Percentiles rank a stretch among this genome's conserved stretches.
phyloP scores from a whole-genome alignment of 2,113 vertebrate species.

The Leptosomus discolor region DNA sequence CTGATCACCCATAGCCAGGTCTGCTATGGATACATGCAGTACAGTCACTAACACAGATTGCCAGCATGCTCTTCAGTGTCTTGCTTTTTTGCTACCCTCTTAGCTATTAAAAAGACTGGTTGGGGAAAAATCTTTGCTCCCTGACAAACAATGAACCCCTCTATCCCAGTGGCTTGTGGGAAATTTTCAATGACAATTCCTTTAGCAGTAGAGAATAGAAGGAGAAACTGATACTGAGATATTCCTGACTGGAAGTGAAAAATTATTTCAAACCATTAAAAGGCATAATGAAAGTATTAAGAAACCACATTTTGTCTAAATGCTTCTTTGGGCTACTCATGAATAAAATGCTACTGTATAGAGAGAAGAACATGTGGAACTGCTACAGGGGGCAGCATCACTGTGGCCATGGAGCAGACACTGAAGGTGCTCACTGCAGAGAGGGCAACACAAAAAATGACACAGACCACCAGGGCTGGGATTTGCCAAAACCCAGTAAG shows the following conservation, averaged over 20 bases:
- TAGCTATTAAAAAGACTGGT: not conserved
- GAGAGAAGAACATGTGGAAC: not conserved
- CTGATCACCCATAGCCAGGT: not conserved
- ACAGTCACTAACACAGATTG: not conserved
- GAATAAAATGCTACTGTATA: not conserved
- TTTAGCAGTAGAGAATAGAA: not conserved
- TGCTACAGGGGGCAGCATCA: not conserved
- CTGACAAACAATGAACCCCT: fast-evolving
- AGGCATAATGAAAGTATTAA: not conserved
- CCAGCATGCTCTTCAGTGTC: not conserved
- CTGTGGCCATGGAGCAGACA: not conserved
- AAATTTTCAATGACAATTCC: not conserved
- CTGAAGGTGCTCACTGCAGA: fast-evolving
- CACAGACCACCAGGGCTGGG: not conserved
- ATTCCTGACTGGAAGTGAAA: not conserved
- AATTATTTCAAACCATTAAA: not conserved
- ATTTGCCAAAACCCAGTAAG: not conserved
- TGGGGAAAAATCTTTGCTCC: not conserved
- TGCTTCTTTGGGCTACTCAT: not conserved
- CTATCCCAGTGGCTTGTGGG: not conserved
- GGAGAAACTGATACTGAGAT: not conserved
- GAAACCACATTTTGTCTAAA: not conserved
- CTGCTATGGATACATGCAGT: not conserved
- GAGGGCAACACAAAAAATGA: not conserved
- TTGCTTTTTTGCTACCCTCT: not conserved